Conservation (phyloP, 2,113 vertebrate species). For the Serilophus lunatus region DNA sequence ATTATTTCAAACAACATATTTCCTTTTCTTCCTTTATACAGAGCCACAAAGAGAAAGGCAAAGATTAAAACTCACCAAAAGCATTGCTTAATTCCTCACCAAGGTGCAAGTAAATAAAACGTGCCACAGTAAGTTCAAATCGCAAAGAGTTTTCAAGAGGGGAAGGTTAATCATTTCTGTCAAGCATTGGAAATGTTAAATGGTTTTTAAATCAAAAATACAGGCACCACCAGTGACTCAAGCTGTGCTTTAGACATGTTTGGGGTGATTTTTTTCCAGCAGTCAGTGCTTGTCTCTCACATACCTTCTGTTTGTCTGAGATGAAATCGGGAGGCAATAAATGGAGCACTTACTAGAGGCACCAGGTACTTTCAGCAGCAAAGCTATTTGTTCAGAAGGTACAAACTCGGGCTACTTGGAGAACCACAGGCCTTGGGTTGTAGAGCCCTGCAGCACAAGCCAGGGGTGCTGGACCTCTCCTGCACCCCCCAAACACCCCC, state of each 20-base stretch:
- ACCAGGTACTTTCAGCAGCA: constrained; percentile 4
- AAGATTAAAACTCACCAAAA: constrained; percentile 49
- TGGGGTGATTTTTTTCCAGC: not conserved
- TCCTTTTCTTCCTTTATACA: not conserved
- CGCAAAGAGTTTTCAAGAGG: constrained; percentile 21
- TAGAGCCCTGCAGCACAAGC: constrained; percentile 1
- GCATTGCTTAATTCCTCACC: constrained; percentile 23
- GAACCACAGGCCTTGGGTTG: not conserved
- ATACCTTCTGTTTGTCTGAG: not conserved
- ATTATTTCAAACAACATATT: constrained; percentile 37
- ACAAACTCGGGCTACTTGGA: not conserved
- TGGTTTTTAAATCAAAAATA: constrained; percentile 37
- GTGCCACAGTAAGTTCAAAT: constrained; percentile 20
- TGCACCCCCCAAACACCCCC: not conserved
- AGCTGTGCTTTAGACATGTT: not conserved
- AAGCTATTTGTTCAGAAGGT: not conserved
- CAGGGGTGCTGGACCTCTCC: not conserved
- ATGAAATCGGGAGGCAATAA: not conserved
- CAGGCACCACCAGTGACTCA: not conserved
- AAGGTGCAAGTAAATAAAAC: constrained; percentile 50
- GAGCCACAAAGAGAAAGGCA: constrained; percentile 42
- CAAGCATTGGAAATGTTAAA: constrained; percentile 36
- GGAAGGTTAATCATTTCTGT: constrained; percentile 50
- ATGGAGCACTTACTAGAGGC: not conserved
- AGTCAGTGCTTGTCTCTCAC: not conserved